These are phyloP conservation scores for Xenotilapia longispinis DNA, from an alignment of 2,113 vertebrate genomes.

Conservation along the genomic window DNA sequence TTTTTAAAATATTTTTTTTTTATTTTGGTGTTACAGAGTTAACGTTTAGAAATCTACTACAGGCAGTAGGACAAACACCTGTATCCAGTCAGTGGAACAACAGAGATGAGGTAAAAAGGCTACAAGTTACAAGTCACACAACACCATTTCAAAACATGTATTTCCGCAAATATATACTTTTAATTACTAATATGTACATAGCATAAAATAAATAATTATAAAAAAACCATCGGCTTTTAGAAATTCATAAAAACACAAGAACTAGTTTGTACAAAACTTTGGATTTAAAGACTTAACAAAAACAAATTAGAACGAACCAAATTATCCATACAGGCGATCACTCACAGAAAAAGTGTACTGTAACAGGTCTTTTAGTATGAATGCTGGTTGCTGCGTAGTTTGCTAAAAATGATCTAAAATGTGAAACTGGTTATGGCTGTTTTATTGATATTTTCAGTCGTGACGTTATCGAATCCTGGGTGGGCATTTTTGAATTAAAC, in stretches of 20 bases:
- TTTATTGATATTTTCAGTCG: conserved; percentile 27
- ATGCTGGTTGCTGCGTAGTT: conserved; percentile 23
- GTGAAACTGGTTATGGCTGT: conserved; percentile 12
- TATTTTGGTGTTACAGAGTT: conserved; percentile 83
- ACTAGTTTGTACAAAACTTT: conserved; percentile 86
- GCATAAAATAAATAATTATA: conserved; percentile 91
- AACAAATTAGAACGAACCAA: conserved; percentile 50
- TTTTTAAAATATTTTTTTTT: conserved; percentile 17
- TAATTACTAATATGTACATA: conserved; percentile 86
- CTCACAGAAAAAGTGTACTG: conserved; percentile 28
- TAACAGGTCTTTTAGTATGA: background rate
- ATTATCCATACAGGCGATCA: conserved; percentile 50
- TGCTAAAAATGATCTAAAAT: conserved; percentile 8
- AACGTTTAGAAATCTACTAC: conserved; percentile 80
- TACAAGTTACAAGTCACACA: conserved; percentile 75
- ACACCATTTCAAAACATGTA: conserved; percentile 68
- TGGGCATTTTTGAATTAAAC: background rate
- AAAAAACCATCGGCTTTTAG: conserved; percentile 78
- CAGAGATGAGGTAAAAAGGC: conserved; percentile 77
- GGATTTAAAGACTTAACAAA: conserved; percentile 72
- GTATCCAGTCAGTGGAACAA: conserved; percentile 78
- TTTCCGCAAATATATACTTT: conserved; percentile 87
- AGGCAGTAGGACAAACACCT: conserved; percentile 70
- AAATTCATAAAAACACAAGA: conserved; percentile 67
- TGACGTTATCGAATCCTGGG: background rate